Evolutionary conservation across 2,797 vertebrate species (phyloP), one percentile per base, ranked within the genome.

Genomic region (Cuculus canorus): DNA sequence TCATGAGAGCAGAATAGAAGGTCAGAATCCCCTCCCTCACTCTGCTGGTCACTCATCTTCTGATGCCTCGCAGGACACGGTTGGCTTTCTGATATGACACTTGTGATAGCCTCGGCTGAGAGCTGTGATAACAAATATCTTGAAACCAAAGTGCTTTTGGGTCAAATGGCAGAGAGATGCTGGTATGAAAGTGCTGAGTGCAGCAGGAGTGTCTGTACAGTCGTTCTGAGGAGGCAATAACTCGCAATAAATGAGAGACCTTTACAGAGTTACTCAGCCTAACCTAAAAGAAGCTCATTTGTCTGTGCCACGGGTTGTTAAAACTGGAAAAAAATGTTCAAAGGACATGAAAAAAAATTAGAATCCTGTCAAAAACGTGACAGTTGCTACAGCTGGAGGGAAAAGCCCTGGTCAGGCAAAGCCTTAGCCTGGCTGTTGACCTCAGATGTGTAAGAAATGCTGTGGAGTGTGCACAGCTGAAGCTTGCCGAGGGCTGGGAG

Each of bases 391-490:
- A 0, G 47, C 76, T 35, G 50, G 80, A 69, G 56, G 70, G 66
- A 56, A 78, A 25, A 81, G 70, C 61, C 64, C 39, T 4, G 57
- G 39, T 7, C 19, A 65, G 79, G 75, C 56, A 47, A 17, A 75
- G 65, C 63, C 43, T 17, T 13, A 12, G 12, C 54, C 17, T 5
- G 68, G 53, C 22, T 17, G 13, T 15, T 16, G 7, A 28, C 53
- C 61, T 48, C 33, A 11, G 35, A 12, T 2, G 41, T 5, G 45
- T 10, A 9, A 86, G 85, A 47, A 63, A 54, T 4, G 53, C 48
- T 10, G 0, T 0, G 11, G 80, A 30, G n/a, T n/a, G n/a, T n/a
- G n/a, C 71, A 16, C 32, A 10, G 1, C 53, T 4, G 12, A 22
- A 33, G 79, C 24, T 48, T 32, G 86, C 35, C 6, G 17, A 73